Evolutionary conservation across 2,888 invertebrate genomes (phyloP).

Genomic region (Caenorhabditis drosophilae): DNA sequence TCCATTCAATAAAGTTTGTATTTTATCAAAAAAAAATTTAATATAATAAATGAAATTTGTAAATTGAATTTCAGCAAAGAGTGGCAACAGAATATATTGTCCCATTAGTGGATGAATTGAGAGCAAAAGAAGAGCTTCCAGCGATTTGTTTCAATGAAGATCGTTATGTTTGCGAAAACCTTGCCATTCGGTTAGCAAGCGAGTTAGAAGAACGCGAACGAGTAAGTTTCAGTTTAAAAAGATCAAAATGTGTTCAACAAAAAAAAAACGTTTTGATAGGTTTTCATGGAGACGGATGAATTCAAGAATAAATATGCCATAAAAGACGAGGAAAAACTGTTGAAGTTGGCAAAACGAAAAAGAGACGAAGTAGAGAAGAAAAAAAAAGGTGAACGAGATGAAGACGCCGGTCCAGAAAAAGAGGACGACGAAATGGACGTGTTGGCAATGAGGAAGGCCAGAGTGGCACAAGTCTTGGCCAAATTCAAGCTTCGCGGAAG

Average conservation of each 20-base stretch:
- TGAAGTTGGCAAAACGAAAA: conserved; percentile 63
- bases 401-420: conserved; percentile 43
- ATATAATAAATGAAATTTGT: too few species aligned
- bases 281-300: conserved; percentile 60
- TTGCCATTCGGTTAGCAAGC: conserved; percentile 45
- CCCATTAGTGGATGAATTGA: conserved; percentile 58
- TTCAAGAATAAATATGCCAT: conserved; percentile 62
- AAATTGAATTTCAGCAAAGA: conserved; percentile 27
- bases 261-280: too few species aligned
- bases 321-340: conserved; percentile 64
- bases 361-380: conserved; percentile 62
- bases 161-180: conserved; percentile 60
- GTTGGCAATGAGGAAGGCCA: conserved; percentile 56
- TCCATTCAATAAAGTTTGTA: conserved; percentile 58
- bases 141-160: conserved; percentile 68
- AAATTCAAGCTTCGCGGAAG: conserved; percentile 60
- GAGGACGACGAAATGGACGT: conserved; percentile 53
- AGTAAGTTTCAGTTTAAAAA: too few species aligned
- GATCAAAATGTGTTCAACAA: too few species aligned
- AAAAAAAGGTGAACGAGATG: conserved; percentile 47
- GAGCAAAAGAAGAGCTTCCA: conserved; percentile 59
- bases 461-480: conserved; percentile 59
- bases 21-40: neutral
- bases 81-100: conserved; percentile 61
- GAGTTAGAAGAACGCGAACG: conserved; percentile 58